These are phyloP conservation scores for Temnothorax rugatulus DNA, from an alignment of 2,888 invertebrate species.

Conservation along the genomic window DNA sequence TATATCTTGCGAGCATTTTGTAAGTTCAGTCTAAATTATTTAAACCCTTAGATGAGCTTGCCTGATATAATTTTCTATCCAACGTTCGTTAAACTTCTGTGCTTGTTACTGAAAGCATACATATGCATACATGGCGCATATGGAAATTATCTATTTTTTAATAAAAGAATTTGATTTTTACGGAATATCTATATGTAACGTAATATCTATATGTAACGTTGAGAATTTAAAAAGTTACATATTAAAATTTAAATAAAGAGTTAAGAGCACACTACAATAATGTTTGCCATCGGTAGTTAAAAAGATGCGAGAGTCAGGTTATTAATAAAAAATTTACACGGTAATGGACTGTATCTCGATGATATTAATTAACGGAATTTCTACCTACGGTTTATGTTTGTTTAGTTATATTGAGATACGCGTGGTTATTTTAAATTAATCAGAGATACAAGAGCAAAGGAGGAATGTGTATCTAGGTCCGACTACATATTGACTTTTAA, in stretches of 20 bases:
- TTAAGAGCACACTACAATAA: neutral
- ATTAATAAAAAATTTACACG: neutral
- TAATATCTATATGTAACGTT: neutral
- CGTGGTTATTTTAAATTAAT: neutral
- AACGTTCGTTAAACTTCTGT: neutral
- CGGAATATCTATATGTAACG: neutral
- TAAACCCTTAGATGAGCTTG: neutral
- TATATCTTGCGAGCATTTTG: neutral
- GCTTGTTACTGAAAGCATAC: neutral
- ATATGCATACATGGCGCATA: neutral
- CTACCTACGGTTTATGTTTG: neutral
- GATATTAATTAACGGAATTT: neutral
- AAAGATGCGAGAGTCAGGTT: neutral
- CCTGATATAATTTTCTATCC: neutral
- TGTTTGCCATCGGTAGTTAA: neutral
- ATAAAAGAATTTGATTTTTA: neutral
- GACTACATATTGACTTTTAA: slow-evolving; percentile 1
- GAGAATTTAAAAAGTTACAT: neutral
- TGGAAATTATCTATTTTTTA: neutral
- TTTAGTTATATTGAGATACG: neutral
- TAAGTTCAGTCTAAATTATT: slow-evolving; percentile 10
- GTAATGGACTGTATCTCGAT: neutral
- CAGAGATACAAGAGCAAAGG: neutral
- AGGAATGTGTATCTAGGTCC: neutral
- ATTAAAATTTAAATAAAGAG: neutral